Base-by-base conservation (phyloP, 2,888 invertebrate species). In the Pseudococcus longispinus region DNA sequence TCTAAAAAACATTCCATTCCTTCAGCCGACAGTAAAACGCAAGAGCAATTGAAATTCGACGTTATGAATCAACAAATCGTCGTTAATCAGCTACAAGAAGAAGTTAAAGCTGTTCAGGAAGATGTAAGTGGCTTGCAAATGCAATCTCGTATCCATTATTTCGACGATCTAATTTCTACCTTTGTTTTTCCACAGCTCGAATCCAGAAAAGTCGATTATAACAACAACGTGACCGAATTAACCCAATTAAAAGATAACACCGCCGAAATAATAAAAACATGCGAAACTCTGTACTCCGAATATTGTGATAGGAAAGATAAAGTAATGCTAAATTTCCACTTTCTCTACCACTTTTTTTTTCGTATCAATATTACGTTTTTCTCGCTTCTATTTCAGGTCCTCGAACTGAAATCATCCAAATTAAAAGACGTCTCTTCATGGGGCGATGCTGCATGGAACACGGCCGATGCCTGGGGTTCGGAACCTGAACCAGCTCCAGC, bases 161-260 rank as follows among this genome's bases (percentile, higher is more conserved):
- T 9, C 9, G 37, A 4, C 11, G 15, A 15, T 9, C n/a, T 60
- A 37, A 26, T 84, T 84, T 26, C 3, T 15, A 70, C 0, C 1
- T 29, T 18, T n/a, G 88, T 84, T 80, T 87, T 83, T 88, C 37
- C 89, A 4, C 88, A 96, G 90, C 95, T 96, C 20, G 94, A 95
- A 88, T 93, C 93, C 42, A 97, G 96, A 91, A 93, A 95, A 90
- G 91, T 93, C 3, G 97, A 97, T 90, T 94, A 97, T 87, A 95
- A 96, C 89, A 94, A 94, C 85, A 96, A 95, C 90, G 95, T 95
- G 90, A 91, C 93, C 2, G 95, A 96, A 89, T 92, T 97, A 88
- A 92, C 93, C n/a, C 95, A 95, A 88, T 90, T 96, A 55, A 95
- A 94, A 89, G 92, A 92, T 18, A 93, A 95, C 86, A 92, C 96